Conservation (phyloP, 2,888 invertebrate genomes). For the Pristionchus fissidentatus region DNA sequence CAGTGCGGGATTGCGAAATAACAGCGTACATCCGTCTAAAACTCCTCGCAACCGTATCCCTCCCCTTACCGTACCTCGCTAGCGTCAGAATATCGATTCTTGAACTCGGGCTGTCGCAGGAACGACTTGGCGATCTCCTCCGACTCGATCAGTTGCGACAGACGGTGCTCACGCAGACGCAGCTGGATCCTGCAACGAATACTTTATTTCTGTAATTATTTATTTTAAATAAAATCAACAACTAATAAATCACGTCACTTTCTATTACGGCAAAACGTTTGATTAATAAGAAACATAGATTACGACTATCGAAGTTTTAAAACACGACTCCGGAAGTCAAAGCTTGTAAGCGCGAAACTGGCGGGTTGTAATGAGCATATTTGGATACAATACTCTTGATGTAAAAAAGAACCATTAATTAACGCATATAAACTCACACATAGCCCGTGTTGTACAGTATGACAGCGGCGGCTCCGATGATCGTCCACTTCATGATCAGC, state of each 20-base stretch:
- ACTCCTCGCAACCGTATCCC: background rate
- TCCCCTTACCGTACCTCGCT: conserved; percentile 53
- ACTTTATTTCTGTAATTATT: background rate
- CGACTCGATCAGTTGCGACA: conserved; percentile 64
- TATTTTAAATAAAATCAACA: background rate
- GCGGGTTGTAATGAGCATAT: background rate
- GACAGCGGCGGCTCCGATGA: conserved; percentile 60
- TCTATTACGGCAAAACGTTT: background rate
- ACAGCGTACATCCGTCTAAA: background rate
- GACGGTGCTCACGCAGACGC: conserved; percentile 56
- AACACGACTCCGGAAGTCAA: too few species aligned
- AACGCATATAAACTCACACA: conserved; percentile 56
- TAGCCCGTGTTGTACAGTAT: conserved; percentile 67
- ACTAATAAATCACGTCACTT: background rate
- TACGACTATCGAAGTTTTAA: too few species aligned
- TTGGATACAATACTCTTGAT: background rate
- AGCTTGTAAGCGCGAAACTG: too few species aligned
- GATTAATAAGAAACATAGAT: background rate
- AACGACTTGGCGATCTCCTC: conserved; percentile 72
- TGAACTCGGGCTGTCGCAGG: conserved; percentile 67
- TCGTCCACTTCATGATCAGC: conserved; percentile 61
- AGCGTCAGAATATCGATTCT: conserved; percentile 55
- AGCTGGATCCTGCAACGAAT: conserved; percentile 59
- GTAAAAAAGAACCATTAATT: background rate
- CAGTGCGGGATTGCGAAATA: too few species aligned